Evolutionary conservation across 2,797 vertebrate species (phyloP), one percentile per base, ranked within the genome.

Genomic region (Myioborus melanocephalus): DNA sequence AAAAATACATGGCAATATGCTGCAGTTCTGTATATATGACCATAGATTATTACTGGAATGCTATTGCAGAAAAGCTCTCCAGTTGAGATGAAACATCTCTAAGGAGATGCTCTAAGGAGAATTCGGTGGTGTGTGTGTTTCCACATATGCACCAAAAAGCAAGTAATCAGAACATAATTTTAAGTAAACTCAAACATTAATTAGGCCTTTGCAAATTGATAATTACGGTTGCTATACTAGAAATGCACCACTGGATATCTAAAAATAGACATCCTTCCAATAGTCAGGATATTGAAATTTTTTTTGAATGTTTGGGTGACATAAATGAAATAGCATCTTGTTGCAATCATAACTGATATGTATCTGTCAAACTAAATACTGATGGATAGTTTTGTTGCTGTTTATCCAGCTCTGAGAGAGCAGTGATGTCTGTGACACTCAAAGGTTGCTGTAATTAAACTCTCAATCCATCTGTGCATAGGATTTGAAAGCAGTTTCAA

Each of bases 381-480:
- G 87, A 87, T 92, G 73, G 35, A 63, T 96, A 93, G 83, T 97
- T 95, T 94, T 83, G 86, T 95, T 94, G 46, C 65, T 94, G 22
- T 90, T 59, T 87, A 94, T 96, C 82, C 87, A 95, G 21, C 93
- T 94, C 95, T 95, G 71, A 89, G 83, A 89, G 69, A 94, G 89
- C 56, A 85, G 24, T 82, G 75, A 71, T 91, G 19, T 71, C 75
- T 95, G 24, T 66, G 83, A 96, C 90, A 93, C 79, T 77, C 82
- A 90, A 89, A 94, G 68, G 95, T 91, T 90, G 57, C 55, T 92
- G 86, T 95, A 97, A 97, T 97, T 98, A 97, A 97, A 96, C 81
- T 96, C 93, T 95, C 95, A 94, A 89, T 83, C 96, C 96, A 97
- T 97, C 96, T 98, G 94, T 97, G 93, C 83, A 86, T 68, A 94